phyloP scores from a whole-genome alignment of 2,888 invertebrate species.

The Coelinius sp. region DNA sequence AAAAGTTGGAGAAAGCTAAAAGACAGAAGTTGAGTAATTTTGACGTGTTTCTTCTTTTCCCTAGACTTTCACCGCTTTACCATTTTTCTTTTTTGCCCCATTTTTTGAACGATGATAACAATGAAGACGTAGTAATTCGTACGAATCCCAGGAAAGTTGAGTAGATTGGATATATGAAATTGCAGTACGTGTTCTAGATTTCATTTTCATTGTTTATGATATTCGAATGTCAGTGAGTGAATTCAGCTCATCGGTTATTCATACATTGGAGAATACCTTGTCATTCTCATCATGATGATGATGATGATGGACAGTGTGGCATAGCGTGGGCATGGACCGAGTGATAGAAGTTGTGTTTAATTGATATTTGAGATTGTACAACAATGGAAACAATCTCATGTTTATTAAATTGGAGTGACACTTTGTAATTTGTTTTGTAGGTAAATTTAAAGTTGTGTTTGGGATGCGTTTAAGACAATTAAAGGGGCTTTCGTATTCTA shows the following conservation, averaged over 20 bases:
- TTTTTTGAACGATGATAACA: not conserved
- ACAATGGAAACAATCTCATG: not conserved
- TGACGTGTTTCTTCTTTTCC: not conserved
- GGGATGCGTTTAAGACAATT: not conserved
- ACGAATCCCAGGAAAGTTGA: not conserved
- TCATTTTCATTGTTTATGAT: slow-evolving; percentile 3
- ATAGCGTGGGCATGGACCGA: not conserved
- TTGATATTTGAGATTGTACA: slow-evolving; percentile 2
- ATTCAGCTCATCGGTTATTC: slow-evolving; percentile 9
- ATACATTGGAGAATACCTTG: not conserved
- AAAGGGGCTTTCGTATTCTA: not conserved
- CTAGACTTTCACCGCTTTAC: not conserved
- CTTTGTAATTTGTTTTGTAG: slow-evolving; percentile 7
- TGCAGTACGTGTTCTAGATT: not conserved
- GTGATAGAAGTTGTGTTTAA: not conserved
- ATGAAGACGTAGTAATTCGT: not conserved
- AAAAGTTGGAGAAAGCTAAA: slow-evolving; percentile 28
- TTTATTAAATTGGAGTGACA: not conserved
- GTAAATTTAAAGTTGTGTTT: not conserved
- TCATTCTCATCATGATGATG: not conserved
- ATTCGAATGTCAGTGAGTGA: slow-evolving; percentile 3
- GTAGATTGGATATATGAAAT: not conserved
- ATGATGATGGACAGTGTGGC: not conserved
- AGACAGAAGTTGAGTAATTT: slow-evolving; percentile 7
- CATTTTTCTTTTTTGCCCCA: not conserved